Percentiles rank a stretch among this genome's conserved stretches.
These are phyloP conservation scores for Eriosoma lanigerum DNA, from an alignment of 1,140 invertebrate species.

Conservation along the genomic window DNA sequence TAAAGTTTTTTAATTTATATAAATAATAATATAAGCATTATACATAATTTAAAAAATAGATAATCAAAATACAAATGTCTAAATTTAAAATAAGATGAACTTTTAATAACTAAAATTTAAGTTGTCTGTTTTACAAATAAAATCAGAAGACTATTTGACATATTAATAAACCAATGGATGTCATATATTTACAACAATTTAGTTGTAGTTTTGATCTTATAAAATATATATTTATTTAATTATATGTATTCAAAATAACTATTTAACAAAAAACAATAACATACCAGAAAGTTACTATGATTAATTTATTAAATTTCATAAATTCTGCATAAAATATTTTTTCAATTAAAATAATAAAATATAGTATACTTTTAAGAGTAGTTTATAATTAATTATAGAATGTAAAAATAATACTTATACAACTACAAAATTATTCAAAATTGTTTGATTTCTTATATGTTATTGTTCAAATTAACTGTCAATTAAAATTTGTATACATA, in stretches of 20 bases:
- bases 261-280: no score
- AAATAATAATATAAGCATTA: background rate
- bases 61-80: constrained; percentile 3
- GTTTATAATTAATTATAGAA: background rate
- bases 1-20: background rate
- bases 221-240: no score
- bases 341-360: background rate
- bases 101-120: background rate
- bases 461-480: background rate
- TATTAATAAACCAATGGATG: background rate
- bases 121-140: background rate
- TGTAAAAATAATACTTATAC: background rate
- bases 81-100: background rate
- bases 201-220: no score
- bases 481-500: background rate
- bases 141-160: background rate
- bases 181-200: background rate
- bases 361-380: background rate
- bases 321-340: background rate
- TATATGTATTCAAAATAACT: no score
- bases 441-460: background rate
- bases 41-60: background rate
- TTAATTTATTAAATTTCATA: no score
- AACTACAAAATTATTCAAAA: background rate
- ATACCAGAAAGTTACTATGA: no score